phyloP scores from a whole-genome alignment of 2,888 invertebrate genomes.

The Drosophila prolongata region DNA sequence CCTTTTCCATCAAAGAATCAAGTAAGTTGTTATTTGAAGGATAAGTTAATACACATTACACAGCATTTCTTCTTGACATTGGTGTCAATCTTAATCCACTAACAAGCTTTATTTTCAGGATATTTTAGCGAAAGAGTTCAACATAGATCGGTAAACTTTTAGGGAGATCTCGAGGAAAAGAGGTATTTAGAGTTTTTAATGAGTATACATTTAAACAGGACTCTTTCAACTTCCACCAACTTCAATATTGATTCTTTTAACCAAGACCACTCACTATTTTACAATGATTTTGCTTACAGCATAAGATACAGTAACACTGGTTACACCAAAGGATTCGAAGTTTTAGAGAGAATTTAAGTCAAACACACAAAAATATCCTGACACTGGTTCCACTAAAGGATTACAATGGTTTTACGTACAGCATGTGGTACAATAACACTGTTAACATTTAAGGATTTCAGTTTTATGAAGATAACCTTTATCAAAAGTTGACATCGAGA shows the following conservation, averaged over 20 bases:
- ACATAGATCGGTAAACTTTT: not conserved
- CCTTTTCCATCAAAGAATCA: not conserved
- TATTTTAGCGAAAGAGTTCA: not conserved
- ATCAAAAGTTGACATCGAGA: no score
- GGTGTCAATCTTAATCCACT: not conserved
- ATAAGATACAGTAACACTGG: constrained; percentile 2
- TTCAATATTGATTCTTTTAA: not conserved
- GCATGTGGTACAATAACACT: not conserved
- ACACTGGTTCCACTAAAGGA: constrained; percentile 1
- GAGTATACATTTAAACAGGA: constrained; percentile 6
- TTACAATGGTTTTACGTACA: not conserved
- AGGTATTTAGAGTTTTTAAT: constrained; percentile 9
- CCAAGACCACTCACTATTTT: not conserved
- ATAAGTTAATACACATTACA: no score
- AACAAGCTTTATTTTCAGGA: not conserved
- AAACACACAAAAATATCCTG: not conserved
- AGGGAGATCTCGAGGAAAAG: not conserved
- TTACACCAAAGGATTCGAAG: not conserved
- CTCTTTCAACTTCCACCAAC: not conserved
- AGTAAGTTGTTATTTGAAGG: not conserved
- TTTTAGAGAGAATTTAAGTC: no score
- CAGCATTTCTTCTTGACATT: not conserved
- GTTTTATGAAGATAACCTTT: no score
- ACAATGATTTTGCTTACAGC: constrained; percentile 7
- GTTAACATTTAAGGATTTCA: no score